Base-by-base conservation (phyloP, 2,797 vertebrate species). In the Megalops cyprinoides region DNA sequence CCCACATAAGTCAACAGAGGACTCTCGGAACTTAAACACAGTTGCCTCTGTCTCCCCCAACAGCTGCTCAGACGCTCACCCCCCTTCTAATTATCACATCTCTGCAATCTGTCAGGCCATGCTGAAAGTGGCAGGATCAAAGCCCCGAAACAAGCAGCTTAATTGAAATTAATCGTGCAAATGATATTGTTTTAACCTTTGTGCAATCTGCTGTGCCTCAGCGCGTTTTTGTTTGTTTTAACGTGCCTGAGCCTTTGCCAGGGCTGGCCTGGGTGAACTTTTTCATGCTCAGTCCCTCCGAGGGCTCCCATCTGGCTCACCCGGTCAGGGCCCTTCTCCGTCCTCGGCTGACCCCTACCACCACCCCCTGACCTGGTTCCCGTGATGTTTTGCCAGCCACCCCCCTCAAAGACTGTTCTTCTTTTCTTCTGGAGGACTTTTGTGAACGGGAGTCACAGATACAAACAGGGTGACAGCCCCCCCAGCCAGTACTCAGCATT, bases 151-250 rank as follows among this genome's bases (percentile, higher is more conserved):
- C 90, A 91, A 90, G 91, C 88, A 80, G 87, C 92, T 92, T 90
- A 86, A 91, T 87, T 85, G 86, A 91, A 93, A 94, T 94, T 85
- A 93, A 94, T 91, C 92, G 90, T 89, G 90, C 89, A 82, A 85
- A 91, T 88, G 89, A 92, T 94, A 93, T 94, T 94, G 91, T 91
- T 93, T 94, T 94, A 94, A 94, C 92, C 92, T 93, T 90, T 93
- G 91, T 93, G 89, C 90, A 92, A 93, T 91, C 89, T 84, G 78
- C 90, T 83, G 87, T 81, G 89, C 87, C 89, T 87, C 85, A 89
- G 88, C 91, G 92, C 90, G 90, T 92, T 91, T 88, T 87, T 93
- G 91, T 93, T 94, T 94, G 93, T 93, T 95, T 94, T 91, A 92
- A 92, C 88, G 87, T 86, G 65, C 34, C 87, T 91, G 89, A 76